These are phyloP conservation scores for Zaprionus gabonicus DNA, from an alignment of 1,140 invertebrate species.

Conservation along the genomic window DNA sequence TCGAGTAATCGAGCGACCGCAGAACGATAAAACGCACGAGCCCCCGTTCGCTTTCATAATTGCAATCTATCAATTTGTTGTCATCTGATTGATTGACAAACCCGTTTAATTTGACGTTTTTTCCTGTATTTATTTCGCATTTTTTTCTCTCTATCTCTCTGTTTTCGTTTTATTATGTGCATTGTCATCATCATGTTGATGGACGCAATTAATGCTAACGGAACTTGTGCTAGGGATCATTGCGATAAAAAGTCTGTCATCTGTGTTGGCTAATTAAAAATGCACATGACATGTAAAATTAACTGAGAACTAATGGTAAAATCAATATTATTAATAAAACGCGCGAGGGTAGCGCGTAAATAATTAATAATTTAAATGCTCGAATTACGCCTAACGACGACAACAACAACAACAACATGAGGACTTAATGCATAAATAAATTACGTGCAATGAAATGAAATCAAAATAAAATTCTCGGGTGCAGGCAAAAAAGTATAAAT, in stretches of 20 bases:
- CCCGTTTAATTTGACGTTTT: constrained; percentile 65
- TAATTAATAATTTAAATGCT: constrained; percentile 78
- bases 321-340: constrained; percentile 55
- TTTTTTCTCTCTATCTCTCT: neutral
- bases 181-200: constrained; percentile 34
- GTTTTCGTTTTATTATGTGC: constrained; percentile 24
- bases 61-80: constrained; percentile 50
- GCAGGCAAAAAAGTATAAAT: constrained; percentile 39
- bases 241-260: constrained; percentile 62
- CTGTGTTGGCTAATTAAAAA: constrained; percentile 70
- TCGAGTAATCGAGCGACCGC: neutral
- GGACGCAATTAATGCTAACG: constrained; percentile 36
- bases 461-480: constrained; percentile 44
- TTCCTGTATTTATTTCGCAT: neutral
- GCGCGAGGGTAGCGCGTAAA: neutral
- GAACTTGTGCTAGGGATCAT: constrained; percentile 21
- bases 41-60: constrained; percentile 30
- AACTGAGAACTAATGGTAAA: constrained; percentile 71
- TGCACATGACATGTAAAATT: constrained; percentile 68
- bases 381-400: constrained; percentile 31
- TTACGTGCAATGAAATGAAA: constrained; percentile 54
- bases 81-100: constrained; percentile 72
- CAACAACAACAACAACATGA: constrained; percentile 6
- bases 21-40: neutral
- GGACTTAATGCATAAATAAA: constrained; percentile 60